These are phyloP conservation scores for Globodera rostochiensis DNA, from an alignment of 1,140 invertebrate genomes.

Conservation along the genomic window DNA sequence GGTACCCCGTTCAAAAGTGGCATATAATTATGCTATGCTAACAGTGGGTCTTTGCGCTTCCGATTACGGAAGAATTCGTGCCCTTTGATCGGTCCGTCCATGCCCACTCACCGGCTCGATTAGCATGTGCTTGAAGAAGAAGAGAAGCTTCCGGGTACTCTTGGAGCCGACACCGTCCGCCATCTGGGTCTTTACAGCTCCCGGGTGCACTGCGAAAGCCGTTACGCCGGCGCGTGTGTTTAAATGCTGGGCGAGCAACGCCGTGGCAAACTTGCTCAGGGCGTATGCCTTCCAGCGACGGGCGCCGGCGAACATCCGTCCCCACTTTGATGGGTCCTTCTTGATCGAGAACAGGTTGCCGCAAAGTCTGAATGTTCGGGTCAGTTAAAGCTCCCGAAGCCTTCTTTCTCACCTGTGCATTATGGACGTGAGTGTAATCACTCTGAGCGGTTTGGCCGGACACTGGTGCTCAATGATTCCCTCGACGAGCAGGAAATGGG, in stretches of 20 bases:
- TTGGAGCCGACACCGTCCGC: slow-evolving; percentile 20
- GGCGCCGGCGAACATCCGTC: slow-evolving; percentile 30
- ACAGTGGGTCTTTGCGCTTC: too few species aligned
- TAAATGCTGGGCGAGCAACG: slow-evolving; percentile 35
- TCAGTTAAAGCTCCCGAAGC: neutral
- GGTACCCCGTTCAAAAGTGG: too few species aligned
- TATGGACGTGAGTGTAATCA: slow-evolving; percentile 43
- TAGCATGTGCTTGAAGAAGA: slow-evolving; percentile 31
- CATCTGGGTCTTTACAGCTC: slow-evolving; percentile 37
- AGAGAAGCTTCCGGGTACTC: slow-evolving; percentile 29
- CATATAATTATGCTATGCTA: too few species aligned
- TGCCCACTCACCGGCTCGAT: slow-evolving; percentile 28
- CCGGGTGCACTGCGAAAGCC: slow-evolving; percentile 40
- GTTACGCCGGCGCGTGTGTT: slow-evolving; percentile 28
- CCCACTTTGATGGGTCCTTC: slow-evolving; percentile 33
- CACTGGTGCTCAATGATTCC: slow-evolving; percentile 26
- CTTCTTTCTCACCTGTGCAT: slow-evolving; percentile 32
- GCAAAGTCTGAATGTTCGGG: slow-evolving; percentile 24
- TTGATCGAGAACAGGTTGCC: slow-evolving; percentile 33
- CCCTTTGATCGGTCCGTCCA: neutral
- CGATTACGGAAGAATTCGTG: too few species aligned
- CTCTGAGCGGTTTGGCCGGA: slow-evolving; percentile 25
- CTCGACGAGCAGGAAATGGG: slow-evolving; percentile 39
- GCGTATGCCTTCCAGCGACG: slow-evolving; percentile 42
- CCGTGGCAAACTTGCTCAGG: slow-evolving; percentile 45